A percentile compares a stretch with the other conserved stretches of the same genome.
Evolutionary conservation across 2,888 invertebrate species (phyloP).

Genomic region (Philopedon plagiatum): DNA sequence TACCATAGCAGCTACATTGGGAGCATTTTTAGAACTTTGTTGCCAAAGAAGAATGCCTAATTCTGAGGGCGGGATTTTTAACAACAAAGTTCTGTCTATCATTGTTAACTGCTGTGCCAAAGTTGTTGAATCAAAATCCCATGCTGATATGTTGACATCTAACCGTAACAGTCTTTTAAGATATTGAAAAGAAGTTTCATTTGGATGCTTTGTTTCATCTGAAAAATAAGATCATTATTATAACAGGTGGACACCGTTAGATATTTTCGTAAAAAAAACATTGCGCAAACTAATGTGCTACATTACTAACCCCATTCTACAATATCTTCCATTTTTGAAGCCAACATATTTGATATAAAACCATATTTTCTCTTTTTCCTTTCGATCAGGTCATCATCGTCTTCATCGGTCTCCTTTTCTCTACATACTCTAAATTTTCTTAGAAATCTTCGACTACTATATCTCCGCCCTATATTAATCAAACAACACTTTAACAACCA

Average conservation of each 20-base stretch:
- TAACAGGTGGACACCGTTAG: too few relatives aligned
- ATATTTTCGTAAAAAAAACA: neutral
- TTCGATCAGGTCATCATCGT: slow-evolving; percentile 48
- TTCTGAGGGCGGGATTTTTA: slow-evolving; percentile 69
- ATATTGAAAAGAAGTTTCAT: slow-evolving; percentile 63
- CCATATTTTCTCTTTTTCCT: slow-evolving; percentile 51
- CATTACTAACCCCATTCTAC: slow-evolving; percentile 39
- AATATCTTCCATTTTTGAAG: slow-evolving; percentile 47
- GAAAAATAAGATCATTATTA: too few relatives aligned
- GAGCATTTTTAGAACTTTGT: slow-evolving; percentile 69
- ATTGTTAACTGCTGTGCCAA: slow-evolving; percentile 71
- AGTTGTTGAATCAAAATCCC: slow-evolving; percentile 72
- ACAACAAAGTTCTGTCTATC: slow-evolving; percentile 71
- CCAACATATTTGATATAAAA: slow-evolving; percentile 55
- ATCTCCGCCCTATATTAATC: slow-evolving; percentile 46
- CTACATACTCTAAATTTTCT: slow-evolving; percentile 47
- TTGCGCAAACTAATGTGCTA: neutral
- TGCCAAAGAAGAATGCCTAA: slow-evolving; percentile 68
- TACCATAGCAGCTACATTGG: slow-evolving; percentile 70
- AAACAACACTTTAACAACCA: neutral
- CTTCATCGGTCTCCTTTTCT: slow-evolving; percentile 51
- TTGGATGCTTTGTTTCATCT: slow-evolving; percentile 45
- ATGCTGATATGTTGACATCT: slow-evolving; percentile 67
- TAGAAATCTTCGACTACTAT: slow-evolving; percentile 49
- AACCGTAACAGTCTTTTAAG: slow-evolving; percentile 66